These are phyloP conservation scores for Protomyctophum bolini DNA, from an alignment of 2,113 vertebrate genomes.

Conservation along the genomic window DNA sequence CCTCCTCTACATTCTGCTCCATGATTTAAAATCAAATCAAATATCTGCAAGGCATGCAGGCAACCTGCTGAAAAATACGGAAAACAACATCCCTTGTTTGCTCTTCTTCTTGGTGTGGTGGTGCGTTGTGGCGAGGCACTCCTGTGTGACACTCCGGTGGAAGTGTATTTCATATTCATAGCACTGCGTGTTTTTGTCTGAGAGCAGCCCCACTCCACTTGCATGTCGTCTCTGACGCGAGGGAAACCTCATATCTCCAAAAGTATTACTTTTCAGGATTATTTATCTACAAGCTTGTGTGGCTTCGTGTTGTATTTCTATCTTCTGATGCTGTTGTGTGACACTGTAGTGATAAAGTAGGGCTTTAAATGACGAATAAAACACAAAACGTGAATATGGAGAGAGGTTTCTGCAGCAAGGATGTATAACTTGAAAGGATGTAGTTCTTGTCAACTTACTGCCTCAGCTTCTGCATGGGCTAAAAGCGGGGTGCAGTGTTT, in stretches of 20 bases:
- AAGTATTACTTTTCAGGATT: too few relatives aligned
- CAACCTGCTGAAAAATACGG: conserved; percentile 17
- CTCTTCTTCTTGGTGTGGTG: conserved; percentile 18
- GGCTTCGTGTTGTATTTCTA: too few relatives aligned
- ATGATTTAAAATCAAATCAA: not conserved
- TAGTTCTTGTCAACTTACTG: conserved; percentile 38
- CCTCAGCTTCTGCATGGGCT: conserved; percentile 26
- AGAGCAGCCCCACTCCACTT: conserved; percentile 31
- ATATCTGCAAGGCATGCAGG: conserved; percentile 22
- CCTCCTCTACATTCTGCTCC: too few relatives aligned
- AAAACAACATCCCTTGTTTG: conserved; percentile 30
- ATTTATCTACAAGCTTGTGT: too few relatives aligned
- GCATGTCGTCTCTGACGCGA: not conserved
- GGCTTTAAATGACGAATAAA: too few relatives aligned
- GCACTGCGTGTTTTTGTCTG: conserved; percentile 37
- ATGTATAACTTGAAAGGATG: conserved; percentile 40
- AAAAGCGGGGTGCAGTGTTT: conserved; percentile 21
- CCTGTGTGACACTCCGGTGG: conserved; percentile 26
- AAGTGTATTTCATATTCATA: conserved; percentile 45
- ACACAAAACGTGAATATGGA: too few relatives aligned
- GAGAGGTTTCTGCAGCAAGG: too few relatives aligned
- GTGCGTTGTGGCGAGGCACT: not conserved
- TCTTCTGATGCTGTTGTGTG: too few relatives aligned
- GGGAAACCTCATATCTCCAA: too few relatives aligned
- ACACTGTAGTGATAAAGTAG: too few relatives aligned